Evolutionary conservation across 2,797 vertebrate species (phyloP).

Genomic region (Iguana delicatissima): DNA sequence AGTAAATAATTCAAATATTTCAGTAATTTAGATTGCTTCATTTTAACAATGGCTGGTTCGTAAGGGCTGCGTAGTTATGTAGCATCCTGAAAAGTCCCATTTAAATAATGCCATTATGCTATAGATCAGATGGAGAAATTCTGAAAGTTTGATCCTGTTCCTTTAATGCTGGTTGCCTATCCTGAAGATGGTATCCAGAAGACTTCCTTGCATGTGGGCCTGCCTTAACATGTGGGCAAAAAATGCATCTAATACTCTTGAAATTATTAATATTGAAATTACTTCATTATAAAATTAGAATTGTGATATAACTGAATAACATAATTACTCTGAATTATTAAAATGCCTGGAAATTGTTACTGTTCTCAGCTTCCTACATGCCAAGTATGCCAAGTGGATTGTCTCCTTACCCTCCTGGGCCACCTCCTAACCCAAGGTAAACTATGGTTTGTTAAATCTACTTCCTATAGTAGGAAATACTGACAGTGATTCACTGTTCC

Average conservation of each 20-base stretch:
- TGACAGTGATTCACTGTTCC: not conserved
- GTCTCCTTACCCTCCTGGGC: conserved; percentile 88
- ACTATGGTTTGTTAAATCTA: not conserved
- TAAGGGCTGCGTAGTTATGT: not conserved
- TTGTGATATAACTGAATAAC: conserved; percentile 2
- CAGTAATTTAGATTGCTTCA: not conserved
- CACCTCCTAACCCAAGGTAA: conserved; percentile 90
- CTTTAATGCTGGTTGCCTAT: not conserved
- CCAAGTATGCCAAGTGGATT: conserved; percentile 90
- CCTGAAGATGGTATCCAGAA: not conserved
- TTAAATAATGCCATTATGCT: not conserved
- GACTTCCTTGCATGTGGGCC: too few species aligned
- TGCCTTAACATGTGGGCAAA: not conserved
- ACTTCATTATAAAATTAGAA: not conserved
- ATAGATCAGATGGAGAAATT: not conserved
- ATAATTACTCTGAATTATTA: conserved; percentile 34
- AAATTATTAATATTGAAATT: not conserved
- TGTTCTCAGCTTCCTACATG: conserved; percentile 93
- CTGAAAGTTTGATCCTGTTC: not conserved
- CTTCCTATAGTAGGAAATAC: not conserved
- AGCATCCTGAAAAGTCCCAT: not conserved
- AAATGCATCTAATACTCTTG: not conserved
- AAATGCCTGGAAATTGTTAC: conserved; percentile 62
- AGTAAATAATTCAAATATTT: not conserved
- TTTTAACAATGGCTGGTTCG: not conserved